Percentiles rank a stretch among this genome's conserved stretches.
phyloP scores from a whole-genome alignment of 2,113 vertebrate species.

The Pituophis catenifer region DNA sequence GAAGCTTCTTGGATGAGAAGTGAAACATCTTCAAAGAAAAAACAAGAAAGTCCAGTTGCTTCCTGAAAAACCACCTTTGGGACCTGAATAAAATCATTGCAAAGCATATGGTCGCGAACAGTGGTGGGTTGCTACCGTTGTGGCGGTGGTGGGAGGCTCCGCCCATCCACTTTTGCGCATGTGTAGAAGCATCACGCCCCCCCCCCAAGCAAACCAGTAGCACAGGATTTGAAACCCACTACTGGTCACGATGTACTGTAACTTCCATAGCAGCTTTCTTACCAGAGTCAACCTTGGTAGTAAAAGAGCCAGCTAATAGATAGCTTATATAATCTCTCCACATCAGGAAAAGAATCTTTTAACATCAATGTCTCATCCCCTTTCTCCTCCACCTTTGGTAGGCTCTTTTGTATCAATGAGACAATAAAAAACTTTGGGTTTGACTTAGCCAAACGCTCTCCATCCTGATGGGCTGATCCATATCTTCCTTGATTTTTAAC shows the following conservation, averaged over 20 bases:
- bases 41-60: too few species aligned
- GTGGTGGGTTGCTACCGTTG: too few species aligned
- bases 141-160: too few species aligned
- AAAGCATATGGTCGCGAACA: neutral
- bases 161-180: too few species aligned
- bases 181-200: too few species aligned
- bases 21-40: too few species aligned
- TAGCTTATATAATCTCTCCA: neutral
- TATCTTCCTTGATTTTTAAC: neutral
- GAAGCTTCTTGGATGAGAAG: too few species aligned
- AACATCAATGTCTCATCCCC: neutral
- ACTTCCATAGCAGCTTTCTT: neutral
- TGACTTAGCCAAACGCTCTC: neutral
- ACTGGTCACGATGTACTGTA: neutral
- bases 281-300: neutral
- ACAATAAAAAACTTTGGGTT: neutral
- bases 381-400: neutral
- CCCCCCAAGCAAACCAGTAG: too few species aligned
- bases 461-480: neutral
- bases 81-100: neutral
- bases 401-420: neutral
- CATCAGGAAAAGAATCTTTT: neutral
- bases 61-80: too few species aligned
- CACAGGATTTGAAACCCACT: too few species aligned
- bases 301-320: neutral